These are phyloP conservation scores for Peromyscus nudipes DNA, from an alignment of 2,797 vertebrate species.

Conservation along the genomic window DNA sequence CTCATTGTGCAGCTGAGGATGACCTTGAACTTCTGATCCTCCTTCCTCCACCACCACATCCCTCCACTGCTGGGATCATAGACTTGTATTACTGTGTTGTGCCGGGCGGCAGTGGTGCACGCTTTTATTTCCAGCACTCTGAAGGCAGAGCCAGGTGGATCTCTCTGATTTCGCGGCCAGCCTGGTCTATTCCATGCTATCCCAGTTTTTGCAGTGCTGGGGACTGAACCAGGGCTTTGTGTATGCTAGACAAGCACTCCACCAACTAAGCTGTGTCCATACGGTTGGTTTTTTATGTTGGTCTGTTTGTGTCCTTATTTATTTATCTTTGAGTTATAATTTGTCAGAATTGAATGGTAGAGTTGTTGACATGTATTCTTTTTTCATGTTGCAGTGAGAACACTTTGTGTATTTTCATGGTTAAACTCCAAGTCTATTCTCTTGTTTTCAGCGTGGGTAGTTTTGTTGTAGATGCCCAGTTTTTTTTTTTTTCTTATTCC, in stretches of 20 bases:
- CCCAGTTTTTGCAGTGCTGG: background rate
- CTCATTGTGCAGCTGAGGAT: background rate
- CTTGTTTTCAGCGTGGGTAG: background rate
- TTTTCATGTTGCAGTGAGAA: background rate
- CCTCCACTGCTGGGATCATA: background rate
- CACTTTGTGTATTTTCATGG: background rate
- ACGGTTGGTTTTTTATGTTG: background rate
- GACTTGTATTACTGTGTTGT: background rate
- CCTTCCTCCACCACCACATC: background rate
- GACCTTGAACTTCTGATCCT: background rate
- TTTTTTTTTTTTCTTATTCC: background rate
- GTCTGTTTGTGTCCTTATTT: slow-evolving; percentile 10
- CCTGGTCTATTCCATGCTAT: background rate
- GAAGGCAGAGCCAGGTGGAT: too few species aligned
- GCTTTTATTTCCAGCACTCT: too few species aligned
- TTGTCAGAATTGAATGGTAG: background rate
- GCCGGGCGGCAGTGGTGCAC: too few species aligned
- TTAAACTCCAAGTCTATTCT: background rate
- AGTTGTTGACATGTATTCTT: background rate
- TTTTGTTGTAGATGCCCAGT: background rate
- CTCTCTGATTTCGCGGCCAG: too few species aligned
- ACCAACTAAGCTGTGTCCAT: background rate
- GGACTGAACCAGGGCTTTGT: background rate
- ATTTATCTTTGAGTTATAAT: background rate
- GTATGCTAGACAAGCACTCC: background rate